These are phyloP conservation scores for Ictidomys tridecemlineatus DNA, from an alignment of 2,113 vertebrate genomes.

Conservation along the genomic window DNA sequence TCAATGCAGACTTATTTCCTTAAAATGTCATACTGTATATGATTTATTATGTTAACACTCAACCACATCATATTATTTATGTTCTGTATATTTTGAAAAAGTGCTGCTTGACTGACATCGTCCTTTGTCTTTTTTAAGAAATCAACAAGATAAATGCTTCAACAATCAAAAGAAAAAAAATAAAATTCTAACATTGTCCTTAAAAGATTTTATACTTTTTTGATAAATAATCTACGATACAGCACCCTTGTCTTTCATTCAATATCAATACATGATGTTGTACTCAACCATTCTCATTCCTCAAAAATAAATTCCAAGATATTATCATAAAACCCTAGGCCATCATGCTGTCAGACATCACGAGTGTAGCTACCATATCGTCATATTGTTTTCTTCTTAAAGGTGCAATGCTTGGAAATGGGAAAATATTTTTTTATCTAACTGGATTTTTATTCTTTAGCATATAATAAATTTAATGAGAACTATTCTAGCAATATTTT, in stretches of 20 bases:
- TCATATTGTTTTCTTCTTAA: constrained; percentile 85
- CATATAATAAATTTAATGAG: constrained; percentile 84
- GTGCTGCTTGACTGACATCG: constrained; percentile 91
- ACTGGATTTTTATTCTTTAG: constrained; percentile 83
- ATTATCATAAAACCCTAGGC: constrained; percentile 86
- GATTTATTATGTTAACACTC: constrained; percentile 94
- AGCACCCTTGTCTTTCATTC: constrained; percentile 88
- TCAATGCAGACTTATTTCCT: constrained; percentile 93
- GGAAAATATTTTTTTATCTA: constrained; percentile 81
- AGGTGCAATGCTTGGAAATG: constrained; percentile 86
- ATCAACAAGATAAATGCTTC: constrained; percentile 90
- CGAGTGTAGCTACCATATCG: constrained; percentile 83
- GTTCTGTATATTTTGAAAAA: constrained; percentile 91
- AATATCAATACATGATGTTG: constrained; percentile 86
- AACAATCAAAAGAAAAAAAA: constrained; percentile 79
- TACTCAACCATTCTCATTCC: constrained; percentile 86
- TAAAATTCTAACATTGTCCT: constrained; percentile 88
- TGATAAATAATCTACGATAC: constrained; percentile 90
- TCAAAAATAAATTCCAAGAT: constrained; percentile 88
- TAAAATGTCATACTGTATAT: constrained; percentile 94
- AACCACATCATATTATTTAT: constrained; percentile 93
- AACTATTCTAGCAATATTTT: constrained; percentile 84
- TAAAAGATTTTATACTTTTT: constrained; percentile 88
- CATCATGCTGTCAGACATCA: constrained; percentile 88
- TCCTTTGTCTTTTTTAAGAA: constrained; percentile 88